phyloP scores from a whole-genome alignment of 2,888 invertebrate species.

The Keiferia lycopersicella region DNA sequence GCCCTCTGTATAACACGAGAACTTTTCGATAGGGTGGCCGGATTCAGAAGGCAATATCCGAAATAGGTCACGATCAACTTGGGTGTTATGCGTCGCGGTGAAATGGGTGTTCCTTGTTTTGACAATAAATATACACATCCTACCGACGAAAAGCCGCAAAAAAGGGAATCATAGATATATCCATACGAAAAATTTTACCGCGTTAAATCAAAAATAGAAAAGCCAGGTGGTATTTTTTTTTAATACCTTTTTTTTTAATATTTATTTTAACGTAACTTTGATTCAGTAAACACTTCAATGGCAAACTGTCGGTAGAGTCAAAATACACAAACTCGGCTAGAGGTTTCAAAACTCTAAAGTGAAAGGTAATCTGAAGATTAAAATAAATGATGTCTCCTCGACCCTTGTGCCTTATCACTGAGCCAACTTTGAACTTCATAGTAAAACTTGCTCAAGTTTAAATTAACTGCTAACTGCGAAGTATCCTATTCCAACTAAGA shows the following conservation, averaged over 20 bases:
- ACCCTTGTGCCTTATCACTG: constrained; percentile 13
- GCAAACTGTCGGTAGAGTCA: neutral
- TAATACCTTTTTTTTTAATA: neutral
- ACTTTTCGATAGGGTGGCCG: constrained; percentile 37
- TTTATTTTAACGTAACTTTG: neutral
- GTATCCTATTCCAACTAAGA: constrained; percentile 21
- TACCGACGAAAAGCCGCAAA: too few relatives aligned
- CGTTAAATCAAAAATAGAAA: too few relatives aligned
- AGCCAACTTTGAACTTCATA: constrained; percentile 19
- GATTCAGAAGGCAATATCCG: constrained; percentile 34
- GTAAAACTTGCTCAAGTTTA: constrained; percentile 18
- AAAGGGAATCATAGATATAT: too few relatives aligned
- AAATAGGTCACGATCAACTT: constrained; percentile 31
- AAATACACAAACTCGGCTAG: neutral
- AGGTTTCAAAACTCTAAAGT: neutral
- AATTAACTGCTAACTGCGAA: constrained; percentile 20
- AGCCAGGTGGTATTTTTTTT: too few relatives aligned
- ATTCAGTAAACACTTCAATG: too few relatives aligned
- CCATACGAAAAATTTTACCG: too few relatives aligned
- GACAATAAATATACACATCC: neutral
- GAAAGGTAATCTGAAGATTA: neutral
- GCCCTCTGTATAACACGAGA: constrained; percentile 40
- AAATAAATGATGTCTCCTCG: constrained; percentile 17
- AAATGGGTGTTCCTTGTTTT: constrained; percentile 21
- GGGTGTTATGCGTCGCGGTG: constrained; percentile 23